Percentiles rank a stretch among this genome's conserved stretches.
Conservation (phyloP, 1,140 invertebrate genomes). For the Drosophila tristis region DNA sequence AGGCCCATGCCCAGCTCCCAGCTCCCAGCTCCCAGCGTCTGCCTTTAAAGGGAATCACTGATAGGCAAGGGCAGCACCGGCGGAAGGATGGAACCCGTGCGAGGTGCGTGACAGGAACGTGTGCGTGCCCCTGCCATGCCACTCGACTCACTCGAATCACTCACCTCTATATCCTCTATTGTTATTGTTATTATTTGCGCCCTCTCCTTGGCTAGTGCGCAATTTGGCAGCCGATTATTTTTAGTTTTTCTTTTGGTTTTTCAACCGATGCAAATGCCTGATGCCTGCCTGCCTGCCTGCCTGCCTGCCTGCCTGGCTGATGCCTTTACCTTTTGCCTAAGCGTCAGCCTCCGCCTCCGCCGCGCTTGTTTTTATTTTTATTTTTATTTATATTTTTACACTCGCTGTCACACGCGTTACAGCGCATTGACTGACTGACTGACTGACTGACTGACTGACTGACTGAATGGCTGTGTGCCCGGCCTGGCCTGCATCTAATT, state of each 20-base stretch:
- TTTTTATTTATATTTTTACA: constrained; percentile 35
- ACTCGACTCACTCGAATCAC: background rate
- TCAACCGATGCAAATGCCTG: background rate
- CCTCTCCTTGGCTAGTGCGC: constrained; percentile 53
- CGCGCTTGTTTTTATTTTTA: constrained; percentile 12
- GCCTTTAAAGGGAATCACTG: too few species aligned
- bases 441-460: constrained; percentile 1
- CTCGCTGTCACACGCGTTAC: constrained; percentile 3
- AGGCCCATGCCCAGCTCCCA: background rate
- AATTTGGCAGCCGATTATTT: constrained; percentile 49
- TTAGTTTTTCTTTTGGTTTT: constrained; percentile 18
- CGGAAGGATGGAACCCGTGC: constrained; percentile 4
- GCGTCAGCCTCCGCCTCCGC: background rate
- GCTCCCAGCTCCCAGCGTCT: too few species aligned
- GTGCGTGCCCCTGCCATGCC: background rate
- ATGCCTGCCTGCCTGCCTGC: background rate
- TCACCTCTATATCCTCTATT: constrained; percentile 25
- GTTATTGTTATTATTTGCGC: background rate
- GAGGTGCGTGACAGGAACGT: constrained; percentile 31
- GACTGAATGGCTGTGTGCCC: constrained; percentile 3
- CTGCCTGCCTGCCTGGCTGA: background rate
- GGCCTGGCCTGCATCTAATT: constrained; percentile 37
- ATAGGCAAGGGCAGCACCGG: too few species aligned
- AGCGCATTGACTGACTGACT: constrained; percentile 17
- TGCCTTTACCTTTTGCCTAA: constrained; percentile 5